Base-by-base conservation (phyloP, 2,113 vertebrate species). In the Agelaius tricolor region DNA sequence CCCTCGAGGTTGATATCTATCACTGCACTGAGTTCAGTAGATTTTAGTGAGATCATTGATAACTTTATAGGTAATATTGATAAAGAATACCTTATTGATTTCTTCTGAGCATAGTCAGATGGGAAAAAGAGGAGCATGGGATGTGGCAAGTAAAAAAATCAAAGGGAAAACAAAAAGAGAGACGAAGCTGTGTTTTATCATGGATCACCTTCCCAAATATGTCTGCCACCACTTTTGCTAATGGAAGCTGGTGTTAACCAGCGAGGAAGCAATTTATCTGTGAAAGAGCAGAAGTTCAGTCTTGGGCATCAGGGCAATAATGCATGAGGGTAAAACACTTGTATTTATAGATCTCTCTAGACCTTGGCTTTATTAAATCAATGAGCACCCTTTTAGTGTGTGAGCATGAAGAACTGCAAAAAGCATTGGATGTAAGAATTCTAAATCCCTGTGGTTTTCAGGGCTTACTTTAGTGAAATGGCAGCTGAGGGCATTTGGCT, bases 161-260 rank as follows among this genome's bases (percentile, higher is more conserved):
- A 91, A 89, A 94, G n/a, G 35, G 51, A 84, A 94, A 89, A 52
- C 37, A 63, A 58, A 92, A 81, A 86, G 88, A 84, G 51, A 81
- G 63, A 49, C 0, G 1, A 93, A 93, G 75, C 86, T 93, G 81
- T 82, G 88, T 90, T 97, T 96, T 93, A 93, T 97, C 94, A 79
- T 82, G 93, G 92, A 65, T 93, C 89, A 94, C 84, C 91, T 96
- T 94, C 81, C 80, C 78, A 95, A 89, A 46, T 62, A 92, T 62
- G 79, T 96, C 90, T 94, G 94, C 85, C 88, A 94, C 89, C 91
- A 87, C 87, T 93, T 84, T 80, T 74, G 76, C 90, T 94, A 94
- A 94, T 93, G 95, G 96, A 94, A 92, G 92, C 57, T 94, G 74
- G 88, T 94, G 93, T 94, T 96, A 92, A 96, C 93, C 89, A 89